Conservation (phyloP, 1,140 invertebrate genomes). For the Megalonaias nervosa region DNA sequence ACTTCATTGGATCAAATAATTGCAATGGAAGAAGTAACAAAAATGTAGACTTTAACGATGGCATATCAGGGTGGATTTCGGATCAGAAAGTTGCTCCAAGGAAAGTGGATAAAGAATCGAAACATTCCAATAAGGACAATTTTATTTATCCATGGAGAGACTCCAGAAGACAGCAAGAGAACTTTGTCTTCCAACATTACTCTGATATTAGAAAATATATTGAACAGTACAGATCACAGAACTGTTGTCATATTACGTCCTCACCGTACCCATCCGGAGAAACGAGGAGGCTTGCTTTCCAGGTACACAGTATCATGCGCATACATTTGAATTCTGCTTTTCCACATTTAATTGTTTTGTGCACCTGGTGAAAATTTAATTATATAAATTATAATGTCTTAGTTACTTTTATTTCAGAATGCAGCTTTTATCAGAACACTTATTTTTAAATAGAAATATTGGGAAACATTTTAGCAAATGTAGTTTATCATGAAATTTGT, state of each 20-base stretch:
- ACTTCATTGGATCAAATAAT: too few relatives aligned
- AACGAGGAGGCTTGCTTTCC: conserved; percentile 30
- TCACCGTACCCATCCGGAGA: conserved; percentile 19
- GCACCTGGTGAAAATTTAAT: too few relatives aligned
- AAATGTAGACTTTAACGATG: conserved; percentile 21
- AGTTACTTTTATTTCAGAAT: too few relatives aligned
- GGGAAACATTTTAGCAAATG: too few relatives aligned
- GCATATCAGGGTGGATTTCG: conserved; percentile 53
- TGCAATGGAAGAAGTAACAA: background rate
- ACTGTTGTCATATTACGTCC: conserved; percentile 40
- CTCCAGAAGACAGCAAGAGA: conserved; percentile 36
- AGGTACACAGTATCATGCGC: conserved; percentile 1
- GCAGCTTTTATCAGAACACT: too few relatives aligned
- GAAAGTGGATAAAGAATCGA: conserved; percentile 22
- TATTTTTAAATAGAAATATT: too few relatives aligned
- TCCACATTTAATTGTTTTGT: too few relatives aligned
- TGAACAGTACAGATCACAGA: conserved; percentile 61
- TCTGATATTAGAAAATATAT: conserved; percentile 52
- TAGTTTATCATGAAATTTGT: too few relatives aligned
- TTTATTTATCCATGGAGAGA: conserved; percentile 45
- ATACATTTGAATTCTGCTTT: too few relatives aligned
- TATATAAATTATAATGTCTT: too few relatives aligned
- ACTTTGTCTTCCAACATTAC: conserved; percentile 62
- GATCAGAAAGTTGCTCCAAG: conserved; percentile 42
- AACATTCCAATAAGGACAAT: conserved; percentile 25